Percentiles rank a stretch among this genome's conserved stretches.
These are phyloP conservation scores for Tribolium castaneum DNA, from an alignment of 1,140 invertebrate species.

Conservation along the genomic window DNA sequence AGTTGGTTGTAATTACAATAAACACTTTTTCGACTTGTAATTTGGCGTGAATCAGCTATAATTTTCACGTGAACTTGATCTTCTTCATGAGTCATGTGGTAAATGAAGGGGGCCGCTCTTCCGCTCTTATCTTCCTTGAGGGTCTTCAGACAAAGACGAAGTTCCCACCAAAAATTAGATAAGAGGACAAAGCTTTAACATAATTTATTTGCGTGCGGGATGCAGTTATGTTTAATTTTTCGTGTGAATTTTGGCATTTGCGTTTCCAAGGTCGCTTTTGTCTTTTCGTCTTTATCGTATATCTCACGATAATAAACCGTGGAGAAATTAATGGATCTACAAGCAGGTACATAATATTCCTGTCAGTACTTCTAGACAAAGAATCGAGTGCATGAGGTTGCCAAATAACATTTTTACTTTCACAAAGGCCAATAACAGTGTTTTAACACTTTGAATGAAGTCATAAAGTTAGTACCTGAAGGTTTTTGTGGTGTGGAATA, in stretches of 20 bases:
- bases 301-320: background rate
- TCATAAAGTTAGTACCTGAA: background rate
- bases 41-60: background rate
- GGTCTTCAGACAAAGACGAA: background rate
- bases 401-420: background rate
- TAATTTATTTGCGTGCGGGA: background rate
- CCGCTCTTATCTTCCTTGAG: background rate
- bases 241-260: background rate
- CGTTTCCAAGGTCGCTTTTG: background rate
- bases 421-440: background rate
- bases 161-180: background rate
- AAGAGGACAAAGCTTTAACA: background rate
- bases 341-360: no score
- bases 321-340: no score
- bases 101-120: background rate
- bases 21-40: background rate
- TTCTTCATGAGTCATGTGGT: background rate
- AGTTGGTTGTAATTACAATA: conserved; percentile 1
- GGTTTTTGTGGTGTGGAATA: background rate
- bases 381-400: background rate
- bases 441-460: background rate
- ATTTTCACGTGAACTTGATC: conserved; percentile 4
- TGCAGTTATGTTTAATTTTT: background rate
- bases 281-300: background rate
- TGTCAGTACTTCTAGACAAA: background rate